phyloP scores from a whole-genome alignment of 2,113 vertebrate species.

The Ceyx melanurus region DNA sequence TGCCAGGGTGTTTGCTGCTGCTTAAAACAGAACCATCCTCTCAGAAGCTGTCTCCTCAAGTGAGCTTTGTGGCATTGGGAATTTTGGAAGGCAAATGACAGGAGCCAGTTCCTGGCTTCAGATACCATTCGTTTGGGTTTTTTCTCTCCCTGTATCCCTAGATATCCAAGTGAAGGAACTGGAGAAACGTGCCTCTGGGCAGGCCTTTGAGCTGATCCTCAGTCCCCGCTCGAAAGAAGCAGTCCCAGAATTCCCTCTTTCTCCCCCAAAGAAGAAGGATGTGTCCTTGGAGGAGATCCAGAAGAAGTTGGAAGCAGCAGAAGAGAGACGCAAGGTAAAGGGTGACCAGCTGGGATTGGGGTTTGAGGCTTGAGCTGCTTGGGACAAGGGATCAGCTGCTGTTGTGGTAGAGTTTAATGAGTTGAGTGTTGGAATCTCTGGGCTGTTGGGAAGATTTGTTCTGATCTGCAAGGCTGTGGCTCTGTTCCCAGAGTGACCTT shows the following conservation, averaged over 20 bases:
- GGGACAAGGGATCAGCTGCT: background rate
- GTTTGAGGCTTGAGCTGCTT: background rate
- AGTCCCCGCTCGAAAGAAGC: constrained; percentile 86
- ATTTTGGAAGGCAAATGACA: background rate
- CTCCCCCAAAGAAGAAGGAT: constrained; percentile 90
- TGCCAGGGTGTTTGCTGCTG: rapidly evolving
- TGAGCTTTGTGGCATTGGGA: background rate
- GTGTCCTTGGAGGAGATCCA: constrained; percentile 94
- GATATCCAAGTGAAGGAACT: constrained; percentile 94
- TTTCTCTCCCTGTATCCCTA: background rate
- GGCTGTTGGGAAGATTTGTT: rapidly evolving
- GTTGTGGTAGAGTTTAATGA: background rate
- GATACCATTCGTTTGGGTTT: rapidly evolving
- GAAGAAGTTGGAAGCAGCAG: constrained; percentile 92
- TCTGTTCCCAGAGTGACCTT: background rate
- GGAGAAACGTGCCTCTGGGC: constrained; percentile 92
- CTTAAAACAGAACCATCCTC: background rate
- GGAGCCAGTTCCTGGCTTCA: background rate
- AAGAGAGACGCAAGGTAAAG: constrained; percentile 93
- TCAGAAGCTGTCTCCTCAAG: background rate
- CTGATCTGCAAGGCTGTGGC: background rate
- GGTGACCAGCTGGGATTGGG: background rate
- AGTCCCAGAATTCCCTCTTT: constrained; percentile 87
- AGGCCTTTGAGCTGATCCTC: constrained; percentile 95
- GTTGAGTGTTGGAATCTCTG: background rate